Evolutionary conservation across 2,797 vertebrate genomes (phyloP).

Genomic region (Sebastiscus albofasciatus): DNA sequence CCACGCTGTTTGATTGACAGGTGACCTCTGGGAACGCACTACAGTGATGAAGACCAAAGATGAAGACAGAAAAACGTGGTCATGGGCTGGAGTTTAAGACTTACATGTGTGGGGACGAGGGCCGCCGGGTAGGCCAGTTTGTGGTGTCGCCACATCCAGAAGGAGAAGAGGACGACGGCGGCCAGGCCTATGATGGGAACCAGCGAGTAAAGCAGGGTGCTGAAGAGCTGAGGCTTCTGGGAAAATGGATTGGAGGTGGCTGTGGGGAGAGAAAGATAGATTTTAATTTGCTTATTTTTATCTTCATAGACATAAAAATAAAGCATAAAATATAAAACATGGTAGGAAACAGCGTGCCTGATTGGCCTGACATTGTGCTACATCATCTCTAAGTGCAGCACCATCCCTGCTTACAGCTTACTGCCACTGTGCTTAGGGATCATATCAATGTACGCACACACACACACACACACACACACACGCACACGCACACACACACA

Average conservation of each 20-base stretch:
- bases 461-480: constrained; percentile 8
- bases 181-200: constrained; percentile 96
- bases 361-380: constrained; percentile 48
- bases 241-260: constrained; percentile 95
- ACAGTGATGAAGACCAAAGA: background rate
- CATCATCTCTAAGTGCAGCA: constrained; percentile 54
- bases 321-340: background rate
- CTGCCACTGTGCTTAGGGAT: constrained; percentile 57
- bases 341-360: background rate
- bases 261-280: constrained; percentile 51
- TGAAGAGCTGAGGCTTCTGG: constrained; percentile 92
- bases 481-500: too few species aligned
- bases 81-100: constrained; percentile 34
- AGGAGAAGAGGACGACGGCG: constrained; percentile 93
- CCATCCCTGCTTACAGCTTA: constrained; percentile 48
- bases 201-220: constrained; percentile 94
- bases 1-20: constrained; percentile 22
- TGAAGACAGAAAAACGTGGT: background rate
- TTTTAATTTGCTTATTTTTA: background rate
- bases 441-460: constrained; percentile 37
- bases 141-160: constrained; percentile 99
- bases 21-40: constrained; percentile 10
- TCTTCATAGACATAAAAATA: background rate
- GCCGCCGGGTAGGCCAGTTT: constrained; percentile 97
- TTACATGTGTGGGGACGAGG: constrained; percentile 98